Conservation (phyloP, 2,797 vertebrate species). For the Dermochelys coriacea region DNA sequence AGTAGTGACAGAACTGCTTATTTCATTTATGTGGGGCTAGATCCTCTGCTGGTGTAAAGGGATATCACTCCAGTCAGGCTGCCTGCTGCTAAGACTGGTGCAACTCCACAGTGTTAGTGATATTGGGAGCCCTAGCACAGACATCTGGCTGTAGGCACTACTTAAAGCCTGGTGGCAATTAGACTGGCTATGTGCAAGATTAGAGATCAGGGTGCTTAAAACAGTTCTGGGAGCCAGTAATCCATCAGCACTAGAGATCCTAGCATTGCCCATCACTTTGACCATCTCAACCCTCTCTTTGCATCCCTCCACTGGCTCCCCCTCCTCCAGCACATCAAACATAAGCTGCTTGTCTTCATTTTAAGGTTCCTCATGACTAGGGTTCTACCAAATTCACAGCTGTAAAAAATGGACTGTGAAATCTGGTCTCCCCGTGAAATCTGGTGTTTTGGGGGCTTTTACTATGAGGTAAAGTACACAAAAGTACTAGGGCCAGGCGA, state of each 20-base stretch:
- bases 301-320: background rate
- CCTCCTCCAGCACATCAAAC: background rate
- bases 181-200: rapidly evolving
- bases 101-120: too few species aligned
- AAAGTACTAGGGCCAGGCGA: too few species aligned
- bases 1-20: too few species aligned
- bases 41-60: too few species aligned
- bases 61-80: too few species aligned
- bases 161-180: background rate
- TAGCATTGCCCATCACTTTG: background rate
- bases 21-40: too few species aligned
- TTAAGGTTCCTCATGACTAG: background rate
- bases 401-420: background rate
- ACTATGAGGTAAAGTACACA: too few species aligned
- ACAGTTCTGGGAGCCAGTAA: background rate
- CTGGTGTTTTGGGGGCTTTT: background rate
- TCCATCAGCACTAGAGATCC: background rate
- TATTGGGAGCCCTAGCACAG: background rate
- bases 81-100: too few species aligned
- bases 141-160: background rate
- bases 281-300: background rate
- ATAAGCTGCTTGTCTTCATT: background rate
- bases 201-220: background rate
- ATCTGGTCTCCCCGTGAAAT: background rate
- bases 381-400: background rate